A percentile compares a stretch with the other conserved stretches of the same genome.
Evolutionary conservation across 2,888 invertebrate genomes (phyloP).

Genomic region (Tuberolachnus salignus): DNA sequence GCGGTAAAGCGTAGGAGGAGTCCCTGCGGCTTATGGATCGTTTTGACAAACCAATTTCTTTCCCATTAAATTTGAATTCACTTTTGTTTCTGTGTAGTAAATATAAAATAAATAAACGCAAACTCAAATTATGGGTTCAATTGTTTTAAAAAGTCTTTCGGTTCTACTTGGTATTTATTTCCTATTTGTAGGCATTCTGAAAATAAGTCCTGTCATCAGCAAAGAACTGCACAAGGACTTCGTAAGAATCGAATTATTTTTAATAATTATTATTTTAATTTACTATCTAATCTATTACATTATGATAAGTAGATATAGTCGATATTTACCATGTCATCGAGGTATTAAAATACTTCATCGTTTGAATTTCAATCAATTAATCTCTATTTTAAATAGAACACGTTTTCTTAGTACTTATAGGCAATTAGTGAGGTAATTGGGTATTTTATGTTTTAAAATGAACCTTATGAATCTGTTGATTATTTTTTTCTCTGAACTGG

Average conservation of each 20-base stretch:
- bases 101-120: not conserved
- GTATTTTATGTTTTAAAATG: no score
- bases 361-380: no score
- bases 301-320: not conserved
- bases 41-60: not conserved
- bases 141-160: conserved; percentile 89
- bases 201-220: conserved; percentile 87
- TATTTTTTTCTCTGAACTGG: no score
- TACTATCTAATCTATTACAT: not conserved
- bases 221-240: conserved; percentile 95
- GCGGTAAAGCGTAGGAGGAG: conserved; percentile 39
- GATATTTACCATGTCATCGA: no score
- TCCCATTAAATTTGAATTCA: conserved; percentile 18
- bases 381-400: no score
- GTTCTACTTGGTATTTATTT: conserved; percentile 92
- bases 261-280: conserved; percentile 6
- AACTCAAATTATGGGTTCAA: conserved; percentile 67
- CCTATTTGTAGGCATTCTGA: conserved; percentile 91
- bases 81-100: not conserved
- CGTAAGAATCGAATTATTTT: conserved; percentile 69
- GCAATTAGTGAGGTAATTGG: no score
- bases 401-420: no score
- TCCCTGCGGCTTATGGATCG: conserved; percentile 2
- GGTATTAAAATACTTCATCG: no score
- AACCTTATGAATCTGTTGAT: no score